Evolutionary conservation across 2,888 invertebrate species (phyloP).

Genomic region (Aspidapion aeneum): DNA sequence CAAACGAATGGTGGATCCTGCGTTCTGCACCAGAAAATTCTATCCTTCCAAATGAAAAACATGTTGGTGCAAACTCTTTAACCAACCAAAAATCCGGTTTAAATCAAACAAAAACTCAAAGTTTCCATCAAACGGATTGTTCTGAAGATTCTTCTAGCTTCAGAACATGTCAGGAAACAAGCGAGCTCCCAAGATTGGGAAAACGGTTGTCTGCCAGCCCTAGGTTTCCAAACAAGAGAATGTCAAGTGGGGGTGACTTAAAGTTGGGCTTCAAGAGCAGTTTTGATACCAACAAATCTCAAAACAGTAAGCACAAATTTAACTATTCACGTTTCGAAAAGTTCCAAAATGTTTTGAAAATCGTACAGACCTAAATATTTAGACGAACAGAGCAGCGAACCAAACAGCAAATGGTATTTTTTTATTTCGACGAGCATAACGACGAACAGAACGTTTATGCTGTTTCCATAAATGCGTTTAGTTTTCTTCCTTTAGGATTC

Average conservation of each 20-base stretch:
- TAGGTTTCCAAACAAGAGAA: slow-evolving; percentile 29
- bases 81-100: not conserved
- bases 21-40: slow-evolving; percentile 48
- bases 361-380: too few species aligned
- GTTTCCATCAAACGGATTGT: slow-evolving; percentile 29
- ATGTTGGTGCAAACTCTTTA: slow-evolving; percentile 4
- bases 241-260: slow-evolving; percentile 26
- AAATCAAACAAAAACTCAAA: too few species aligned
- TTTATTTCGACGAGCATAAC: too few species aligned
- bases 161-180: slow-evolving; percentile 34
- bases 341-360: too few species aligned
- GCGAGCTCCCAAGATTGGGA: slow-evolving; percentile 32
- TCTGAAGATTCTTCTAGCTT: slow-evolving; percentile 37
- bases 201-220: slow-evolving; percentile 36
- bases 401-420: too few species aligned
- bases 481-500: too few species aligned
- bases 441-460: too few species aligned
- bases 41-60: slow-evolving; percentile 12
- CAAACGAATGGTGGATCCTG: slow-evolving; percentile 55
- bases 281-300: slow-evolving; percentile 23
- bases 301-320: slow-evolving; percentile 13
- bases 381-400: too few species aligned
- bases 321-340: too few species aligned
- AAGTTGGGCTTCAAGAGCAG: slow-evolving; percentile 14
- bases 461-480: too few species aligned